Conservation (phyloP, 2,113 vertebrate genomes). For the Oplegnathus fasciatus region DNA sequence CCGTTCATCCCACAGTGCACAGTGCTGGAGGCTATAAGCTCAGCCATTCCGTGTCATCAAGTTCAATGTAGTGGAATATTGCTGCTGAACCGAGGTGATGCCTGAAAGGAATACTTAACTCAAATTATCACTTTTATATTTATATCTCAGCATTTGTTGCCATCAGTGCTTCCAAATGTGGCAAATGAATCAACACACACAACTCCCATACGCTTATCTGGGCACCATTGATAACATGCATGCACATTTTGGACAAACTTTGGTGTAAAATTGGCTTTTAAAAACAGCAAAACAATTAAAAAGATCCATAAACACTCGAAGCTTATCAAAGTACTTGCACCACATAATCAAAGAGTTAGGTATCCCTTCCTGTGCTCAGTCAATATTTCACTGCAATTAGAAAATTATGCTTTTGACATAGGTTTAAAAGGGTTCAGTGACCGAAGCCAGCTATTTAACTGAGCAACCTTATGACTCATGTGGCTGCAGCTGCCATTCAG, state of each 20-base stretch:
- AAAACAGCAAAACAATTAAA: conserved; percentile 4
- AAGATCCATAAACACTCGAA: background rate
- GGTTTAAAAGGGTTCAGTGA: background rate
- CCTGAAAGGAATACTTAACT: conserved; percentile 18
- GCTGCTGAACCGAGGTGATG: conserved; percentile 31
- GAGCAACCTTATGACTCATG: background rate
- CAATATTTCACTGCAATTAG: background rate
- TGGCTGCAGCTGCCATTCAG: conserved; percentile 2
- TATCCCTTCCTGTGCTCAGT: background rate
- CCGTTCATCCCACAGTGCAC: background rate
- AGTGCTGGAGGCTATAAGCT: conserved; percentile 3
- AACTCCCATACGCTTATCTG: background rate
- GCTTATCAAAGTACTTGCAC: background rate
- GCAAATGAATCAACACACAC: conserved; percentile 8
- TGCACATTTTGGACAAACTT: background rate
- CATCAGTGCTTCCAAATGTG: background rate
- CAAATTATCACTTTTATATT: background rate
- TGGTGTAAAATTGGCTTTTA: background rate
- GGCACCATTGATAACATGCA: background rate
- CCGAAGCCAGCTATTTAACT: conserved; percentile 5
- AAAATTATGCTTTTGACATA: background rate
- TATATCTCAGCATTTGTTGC: background rate
- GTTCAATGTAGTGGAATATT: conserved; percentile 19
- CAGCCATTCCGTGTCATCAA: conserved; percentile 29
- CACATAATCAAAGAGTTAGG: background rate